Percentiles rank a stretch among this genome's conserved stretches.
These are phyloP conservation scores for Salticus scenicus DNA, from an alignment of 2,888 invertebrate species.

Conservation along the genomic window DNA sequence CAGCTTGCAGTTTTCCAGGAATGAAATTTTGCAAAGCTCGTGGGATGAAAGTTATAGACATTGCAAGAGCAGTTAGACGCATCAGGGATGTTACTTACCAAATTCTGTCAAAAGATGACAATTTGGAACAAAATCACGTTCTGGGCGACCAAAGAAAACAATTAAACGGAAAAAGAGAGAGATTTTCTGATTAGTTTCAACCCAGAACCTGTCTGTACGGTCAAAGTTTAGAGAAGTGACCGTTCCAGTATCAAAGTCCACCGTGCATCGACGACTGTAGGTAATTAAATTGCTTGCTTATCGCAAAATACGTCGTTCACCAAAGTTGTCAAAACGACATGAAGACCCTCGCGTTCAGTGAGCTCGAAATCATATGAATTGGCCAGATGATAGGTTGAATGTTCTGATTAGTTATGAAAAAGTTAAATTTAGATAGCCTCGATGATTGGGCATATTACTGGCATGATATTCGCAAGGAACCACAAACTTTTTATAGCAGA, in stretches of 20 bases:
- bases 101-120: conserved; percentile 5
- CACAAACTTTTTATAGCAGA: not conserved
- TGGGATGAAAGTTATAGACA: not conserved
- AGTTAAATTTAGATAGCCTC: conserved; percentile 33
- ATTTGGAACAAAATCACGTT: not conserved
- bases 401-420: conserved; percentile 18
- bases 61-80: not conserved
- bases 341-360: not conserved
- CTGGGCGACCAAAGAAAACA: conserved; percentile 13
- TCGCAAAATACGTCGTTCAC: conserved; percentile 5
- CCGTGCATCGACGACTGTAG: not conserved
- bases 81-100: not conserved
- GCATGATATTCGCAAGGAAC: not conserved
- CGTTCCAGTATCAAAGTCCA: not conserved
- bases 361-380: not conserved
- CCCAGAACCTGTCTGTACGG: not conserved
- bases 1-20: not conserved
- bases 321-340: not conserved
- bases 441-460: conserved; percentile 5
- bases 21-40: not conserved
- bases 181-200: not conserved
- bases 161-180: conserved; percentile 7
- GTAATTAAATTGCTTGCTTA: not conserved
- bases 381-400: conserved; percentile 2
- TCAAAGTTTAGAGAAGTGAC: not conserved